A percentile compares a stretch with the other conserved stretches of the same genome.
Evolutionary conservation across 2,797 vertebrate species (phyloP).

Genomic region (Gorsachius magnificus): DNA sequence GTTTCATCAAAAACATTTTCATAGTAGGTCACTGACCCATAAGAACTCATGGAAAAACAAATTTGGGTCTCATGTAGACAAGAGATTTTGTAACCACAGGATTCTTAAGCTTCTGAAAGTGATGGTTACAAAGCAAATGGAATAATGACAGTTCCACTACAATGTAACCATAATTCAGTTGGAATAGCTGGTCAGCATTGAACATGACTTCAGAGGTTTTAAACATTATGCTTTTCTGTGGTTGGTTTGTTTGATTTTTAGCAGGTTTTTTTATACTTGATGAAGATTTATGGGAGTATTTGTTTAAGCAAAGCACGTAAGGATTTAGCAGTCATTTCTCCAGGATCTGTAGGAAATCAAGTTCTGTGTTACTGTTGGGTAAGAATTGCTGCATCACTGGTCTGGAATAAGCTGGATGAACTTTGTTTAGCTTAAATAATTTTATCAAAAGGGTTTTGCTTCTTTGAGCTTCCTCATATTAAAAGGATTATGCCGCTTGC

Average conservation of each 20-base stretch:
- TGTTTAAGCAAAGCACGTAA: slow-evolving; percentile 6
- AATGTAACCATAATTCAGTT: neutral
- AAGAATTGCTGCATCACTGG: neutral
- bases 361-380: slow-evolving; percentile 25
- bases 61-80: slow-evolving; percentile 43
- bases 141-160: neutral
- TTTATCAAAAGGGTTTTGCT: slow-evolving; percentile 1
- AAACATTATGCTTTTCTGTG: slow-evolving; percentile 9
- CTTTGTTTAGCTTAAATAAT: slow-evolving; percentile 19
- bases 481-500: neutral
- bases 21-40: slow-evolving; percentile 56
- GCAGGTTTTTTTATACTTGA: neutral
- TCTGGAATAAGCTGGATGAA: slow-evolving; percentile 13
- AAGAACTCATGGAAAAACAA: slow-evolving; percentile 57
- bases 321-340: slow-evolving; percentile 24
- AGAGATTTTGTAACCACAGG: slow-evolving; percentile 34
- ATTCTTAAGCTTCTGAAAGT: neutral
- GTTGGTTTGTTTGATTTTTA: slow-evolving; percentile 38
- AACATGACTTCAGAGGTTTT: neutral
- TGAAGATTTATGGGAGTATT: slow-evolving; percentile 39
- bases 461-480: neutral
- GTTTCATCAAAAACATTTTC: slow-evolving; percentile 66
- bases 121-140: neutral
- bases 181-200: neutral
- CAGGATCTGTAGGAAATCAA: slow-evolving; percentile 25